Conservation (phyloP, 2,888 invertebrate genomes). For the Volucella zonaria region DNA sequence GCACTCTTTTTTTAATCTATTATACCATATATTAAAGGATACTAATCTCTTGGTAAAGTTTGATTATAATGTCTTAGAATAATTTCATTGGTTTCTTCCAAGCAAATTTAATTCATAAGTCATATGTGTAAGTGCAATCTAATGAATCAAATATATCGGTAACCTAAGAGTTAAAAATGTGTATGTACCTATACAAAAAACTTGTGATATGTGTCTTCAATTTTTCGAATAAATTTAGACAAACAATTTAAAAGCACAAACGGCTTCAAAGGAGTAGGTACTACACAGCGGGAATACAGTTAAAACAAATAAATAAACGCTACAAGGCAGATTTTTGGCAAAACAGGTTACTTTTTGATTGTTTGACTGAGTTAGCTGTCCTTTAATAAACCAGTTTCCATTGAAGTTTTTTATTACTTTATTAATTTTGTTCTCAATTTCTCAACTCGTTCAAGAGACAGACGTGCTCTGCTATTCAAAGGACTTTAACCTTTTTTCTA, state of each 20-base stretch:
- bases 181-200: background rate
- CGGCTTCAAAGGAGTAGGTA: background rate
- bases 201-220: background rate
- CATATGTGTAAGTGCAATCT: too few relatives aligned
- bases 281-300: background rate
- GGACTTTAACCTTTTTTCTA: slow-evolving; percentile 20
- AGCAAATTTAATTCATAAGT: too few relatives aligned
- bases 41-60: too few relatives aligned
- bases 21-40: too few relatives aligned
- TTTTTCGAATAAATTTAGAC: background rate
- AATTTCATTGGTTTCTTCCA: too few relatives aligned
- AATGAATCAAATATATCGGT: too few relatives aligned
- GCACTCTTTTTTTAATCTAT: too few relatives aligned
- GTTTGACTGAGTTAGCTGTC: slow-evolving; percentile 46
- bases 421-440: slow-evolving; percentile 25
- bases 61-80: too few relatives aligned
- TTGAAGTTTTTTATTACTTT: slow-evolving; percentile 7
- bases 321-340: slow-evolving; percentile 23
- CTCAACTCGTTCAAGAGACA: slow-evolving; percentile 12
- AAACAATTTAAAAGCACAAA: background rate
- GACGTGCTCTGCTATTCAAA: slow-evolving; percentile 40
- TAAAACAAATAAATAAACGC: slow-evolving; percentile 26
- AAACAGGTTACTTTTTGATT: slow-evolving; percentile 61
- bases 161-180: too few relatives aligned
- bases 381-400: slow-evolving; percentile 61